Evolutionary conservation across 92 coral and sea anemone species (phyloP).

Genomic region (Parazoanthus atlanticus): DNA sequence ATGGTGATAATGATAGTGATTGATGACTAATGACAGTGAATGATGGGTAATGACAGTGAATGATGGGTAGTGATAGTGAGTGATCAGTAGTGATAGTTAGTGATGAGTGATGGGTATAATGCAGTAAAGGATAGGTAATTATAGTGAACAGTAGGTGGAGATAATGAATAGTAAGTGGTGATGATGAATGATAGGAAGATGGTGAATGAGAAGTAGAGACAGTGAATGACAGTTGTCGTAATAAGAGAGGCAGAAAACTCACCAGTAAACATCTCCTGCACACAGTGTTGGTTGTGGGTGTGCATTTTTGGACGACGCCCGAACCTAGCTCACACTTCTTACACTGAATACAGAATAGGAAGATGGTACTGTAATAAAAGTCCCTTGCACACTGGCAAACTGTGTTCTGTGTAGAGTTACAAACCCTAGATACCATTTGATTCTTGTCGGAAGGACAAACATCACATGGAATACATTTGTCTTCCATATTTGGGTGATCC

Average conservation of each 20-base stretch:
- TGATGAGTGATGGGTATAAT: too few species aligned
- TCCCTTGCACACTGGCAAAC: slow-evolving; percentile 52
- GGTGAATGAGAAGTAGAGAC: background rate
- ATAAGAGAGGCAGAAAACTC: background rate
- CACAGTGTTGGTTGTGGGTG: slow-evolving; percentile 43
- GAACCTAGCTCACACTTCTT: slow-evolving; percentile 50
- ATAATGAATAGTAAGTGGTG: too few species aligned
- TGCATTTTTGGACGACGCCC: slow-evolving; percentile 59
- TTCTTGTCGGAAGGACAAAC: slow-evolving; percentile 43
- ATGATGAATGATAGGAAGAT: background rate
- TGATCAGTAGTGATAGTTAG: too few species aligned
- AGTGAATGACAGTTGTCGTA: background rate
- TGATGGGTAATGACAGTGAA: too few species aligned
- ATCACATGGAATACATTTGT: slow-evolving; percentile 44
- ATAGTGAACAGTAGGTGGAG: background rate
- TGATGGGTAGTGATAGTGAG: too few species aligned
- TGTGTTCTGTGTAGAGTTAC: slow-evolving; percentile 56
- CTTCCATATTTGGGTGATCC: background rate
- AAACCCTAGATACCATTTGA: background rate
- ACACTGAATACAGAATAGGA: slow-evolving; percentile 58
- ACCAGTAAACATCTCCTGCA: slow-evolving; percentile 60
- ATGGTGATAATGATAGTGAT: background rate
- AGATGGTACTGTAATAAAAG: slow-evolving; percentile 27
- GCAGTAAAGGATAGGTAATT: too few species aligned
- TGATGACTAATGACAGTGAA: too few species aligned